phyloP scores from a whole-genome alignment of 2,888 invertebrate genomes.

The Microdon myrmicae region DNA sequence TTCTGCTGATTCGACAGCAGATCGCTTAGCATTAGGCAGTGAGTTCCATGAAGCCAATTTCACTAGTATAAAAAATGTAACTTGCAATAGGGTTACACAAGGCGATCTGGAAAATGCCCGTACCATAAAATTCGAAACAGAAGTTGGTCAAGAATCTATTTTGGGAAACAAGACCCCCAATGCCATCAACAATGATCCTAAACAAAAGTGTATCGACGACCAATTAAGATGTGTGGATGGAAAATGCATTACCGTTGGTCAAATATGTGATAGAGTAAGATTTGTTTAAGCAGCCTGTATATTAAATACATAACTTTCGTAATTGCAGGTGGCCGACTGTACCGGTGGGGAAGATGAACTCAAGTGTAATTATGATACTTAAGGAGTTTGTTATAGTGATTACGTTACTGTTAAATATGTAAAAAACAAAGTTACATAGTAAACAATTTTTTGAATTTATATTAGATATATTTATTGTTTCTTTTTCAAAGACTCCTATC shows the following conservation, averaged over 20 bases:
- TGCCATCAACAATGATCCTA: too few species aligned
- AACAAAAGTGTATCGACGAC: constrained; percentile 69
- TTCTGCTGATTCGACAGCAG: constrained; percentile 53
- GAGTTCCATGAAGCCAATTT: constrained; percentile 55
- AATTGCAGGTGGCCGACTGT: constrained; percentile 68
- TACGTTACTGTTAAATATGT: too few species aligned
- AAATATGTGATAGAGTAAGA: constrained; percentile 71
- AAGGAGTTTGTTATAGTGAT: too few species aligned
- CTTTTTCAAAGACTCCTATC: too few species aligned
- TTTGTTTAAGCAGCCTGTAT: constrained; percentile 3
- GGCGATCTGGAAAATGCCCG: too few species aligned
- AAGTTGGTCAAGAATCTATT: too few species aligned
- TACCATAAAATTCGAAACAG: too few species aligned
- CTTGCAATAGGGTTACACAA: not conserved
- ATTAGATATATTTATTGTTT: too few species aligned
- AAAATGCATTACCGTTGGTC: constrained; percentile 72
- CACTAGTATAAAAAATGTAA: constrained; percentile 32
- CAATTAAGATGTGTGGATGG: constrained; percentile 74
- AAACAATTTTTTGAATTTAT: too few species aligned
- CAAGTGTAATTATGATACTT: constrained; percentile 73
- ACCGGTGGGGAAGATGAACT: constrained; percentile 74
- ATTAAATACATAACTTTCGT: not conserved
- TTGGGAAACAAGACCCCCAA: too few species aligned
- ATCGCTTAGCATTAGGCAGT: constrained; percentile 53
- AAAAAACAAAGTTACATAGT: too few species aligned